Conservation (phyloP, 2,888 invertebrate species). For the Tetranychus piercei region DNA sequence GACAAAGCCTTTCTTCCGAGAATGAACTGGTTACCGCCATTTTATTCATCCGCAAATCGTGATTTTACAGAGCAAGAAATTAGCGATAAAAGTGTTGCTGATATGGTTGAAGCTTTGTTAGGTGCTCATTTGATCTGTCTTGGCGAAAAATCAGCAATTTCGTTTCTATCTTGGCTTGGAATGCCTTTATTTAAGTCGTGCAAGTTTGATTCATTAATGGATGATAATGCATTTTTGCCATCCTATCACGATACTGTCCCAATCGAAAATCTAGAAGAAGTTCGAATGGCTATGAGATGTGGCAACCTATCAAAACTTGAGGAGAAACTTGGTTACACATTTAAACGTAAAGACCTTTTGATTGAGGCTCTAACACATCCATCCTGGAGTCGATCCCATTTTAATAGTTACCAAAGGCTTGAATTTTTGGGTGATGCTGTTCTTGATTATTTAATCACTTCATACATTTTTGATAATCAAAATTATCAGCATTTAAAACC, state of each 20-base stretch:
- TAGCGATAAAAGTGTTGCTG: constrained; percentile 48
- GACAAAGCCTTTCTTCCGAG: constrained; percentile 33
- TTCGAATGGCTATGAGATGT: background rate
- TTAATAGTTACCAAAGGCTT: constrained; percentile 34
- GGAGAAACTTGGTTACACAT: background rate
- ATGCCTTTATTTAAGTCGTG: constrained; percentile 30
- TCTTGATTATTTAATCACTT: constrained; percentile 69
- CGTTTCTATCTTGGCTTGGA: constrained; percentile 46
- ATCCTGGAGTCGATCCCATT: constrained; percentile 12
- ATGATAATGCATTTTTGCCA: background rate
- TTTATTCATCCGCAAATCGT: background rate
- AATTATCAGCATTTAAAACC: constrained; percentile 43
- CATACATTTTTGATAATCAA: constrained; percentile 54
- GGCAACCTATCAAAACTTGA: background rate
- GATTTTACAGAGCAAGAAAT: constrained; percentile 15
- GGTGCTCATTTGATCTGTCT: constrained; percentile 50
- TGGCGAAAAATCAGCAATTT: constrained; percentile 39
- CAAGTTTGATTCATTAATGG: background rate
- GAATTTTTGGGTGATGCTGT: constrained; percentile 84
- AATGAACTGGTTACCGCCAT: background rate
- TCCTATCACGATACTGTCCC: background rate
- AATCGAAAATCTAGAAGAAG: background rate
- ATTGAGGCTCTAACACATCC: background rate
- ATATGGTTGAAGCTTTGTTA: constrained; percentile 64
- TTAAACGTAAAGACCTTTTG: background rate